Conservation (phyloP, 2,888 invertebrate species). For the Cantharis rustica region DNA sequence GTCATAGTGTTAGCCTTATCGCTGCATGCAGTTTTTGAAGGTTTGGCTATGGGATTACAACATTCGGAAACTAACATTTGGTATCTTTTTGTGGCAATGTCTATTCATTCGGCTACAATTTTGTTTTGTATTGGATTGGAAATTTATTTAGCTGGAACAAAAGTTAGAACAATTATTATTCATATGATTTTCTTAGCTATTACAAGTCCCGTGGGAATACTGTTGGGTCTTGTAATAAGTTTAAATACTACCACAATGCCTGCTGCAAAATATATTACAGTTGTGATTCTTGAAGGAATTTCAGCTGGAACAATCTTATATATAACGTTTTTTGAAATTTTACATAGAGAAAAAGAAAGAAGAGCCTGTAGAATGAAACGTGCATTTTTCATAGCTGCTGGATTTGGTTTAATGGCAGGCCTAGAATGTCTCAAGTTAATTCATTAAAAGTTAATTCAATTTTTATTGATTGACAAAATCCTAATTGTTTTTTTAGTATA, state of each 20-base stretch:
- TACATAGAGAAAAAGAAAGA: constrained; percentile 75
- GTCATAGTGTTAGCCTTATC: constrained; percentile 69
- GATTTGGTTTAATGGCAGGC: constrained; percentile 53
- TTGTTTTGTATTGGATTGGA: constrained; percentile 81
- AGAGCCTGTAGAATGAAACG: constrained; percentile 48
- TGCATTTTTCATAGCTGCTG: constrained; percentile 50
- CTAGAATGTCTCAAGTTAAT: constrained; percentile 33
- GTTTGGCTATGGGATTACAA: constrained; percentile 81
- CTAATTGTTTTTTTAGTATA: neutral
- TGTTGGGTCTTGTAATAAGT: constrained; percentile 56
- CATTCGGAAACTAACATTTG: constrained; percentile 66
- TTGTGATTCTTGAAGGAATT: constrained; percentile 59
- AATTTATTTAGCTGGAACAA: constrained; percentile 56
- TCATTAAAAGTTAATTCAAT: neutral
- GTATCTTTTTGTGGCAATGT: constrained; percentile 68
- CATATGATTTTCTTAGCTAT: constrained; percentile 57
- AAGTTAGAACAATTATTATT: constrained; percentile 49
- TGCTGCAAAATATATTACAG: constrained; percentile 39
- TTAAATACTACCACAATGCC: constrained; percentile 49
- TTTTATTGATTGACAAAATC: neutral
- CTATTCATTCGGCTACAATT: constrained; percentile 82
- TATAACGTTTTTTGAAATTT: constrained; percentile 76
- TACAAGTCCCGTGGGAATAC: constrained; percentile 60
- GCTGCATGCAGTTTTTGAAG: constrained; percentile 79
- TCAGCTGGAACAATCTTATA: constrained; percentile 79